A percentile compares a stretch with the other conserved stretches of the same genome.
Conservation (phyloP, 1,140 invertebrate species). For the Augochlora pura region DNA sequence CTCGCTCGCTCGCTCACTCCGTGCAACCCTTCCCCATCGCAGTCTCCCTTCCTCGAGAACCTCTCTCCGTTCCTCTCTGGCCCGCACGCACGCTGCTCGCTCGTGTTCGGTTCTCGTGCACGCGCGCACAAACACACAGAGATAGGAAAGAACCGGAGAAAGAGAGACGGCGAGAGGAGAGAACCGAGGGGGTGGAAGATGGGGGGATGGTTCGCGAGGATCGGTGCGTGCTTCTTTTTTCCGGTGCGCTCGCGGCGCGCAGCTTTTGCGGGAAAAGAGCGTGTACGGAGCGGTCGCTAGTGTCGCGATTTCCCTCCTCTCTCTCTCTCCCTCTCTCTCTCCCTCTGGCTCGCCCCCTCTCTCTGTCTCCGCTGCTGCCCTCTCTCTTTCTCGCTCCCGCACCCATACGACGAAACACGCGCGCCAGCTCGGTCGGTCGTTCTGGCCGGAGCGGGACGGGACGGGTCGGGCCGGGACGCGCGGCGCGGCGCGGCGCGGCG, state of each 20-base stretch:
- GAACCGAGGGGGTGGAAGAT: background rate
- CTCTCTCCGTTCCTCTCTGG: constrained; percentile 15
- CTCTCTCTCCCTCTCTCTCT: constrained; percentile 46
- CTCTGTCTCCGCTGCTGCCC: background rate
- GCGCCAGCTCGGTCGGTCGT: background rate
- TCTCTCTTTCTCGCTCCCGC: constrained; percentile 22
- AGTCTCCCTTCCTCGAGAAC: constrained; percentile 20
- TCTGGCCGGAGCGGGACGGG: no score
- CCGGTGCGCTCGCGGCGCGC: constrained; percentile 23
- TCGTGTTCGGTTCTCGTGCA: background rate
- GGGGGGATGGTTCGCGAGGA: constrained; percentile 7
- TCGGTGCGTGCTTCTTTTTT: constrained; percentile 52
- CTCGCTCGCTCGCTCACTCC: constrained; percentile 51
- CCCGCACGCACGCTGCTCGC: constrained; percentile 4
- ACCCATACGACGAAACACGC: constrained; percentile 14
- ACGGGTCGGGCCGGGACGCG: no score
- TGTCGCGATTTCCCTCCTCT: constrained; percentile 55
- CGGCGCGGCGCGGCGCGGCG: no score
- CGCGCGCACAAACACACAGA: background rate
- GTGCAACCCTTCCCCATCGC: constrained; percentile 16
- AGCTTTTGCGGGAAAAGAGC: constrained; percentile 56
- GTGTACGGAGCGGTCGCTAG: constrained; percentile 57
- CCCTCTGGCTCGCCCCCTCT: constrained; percentile 46
- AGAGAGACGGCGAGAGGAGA: background rate
- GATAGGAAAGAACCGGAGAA: background rate